phyloP scores from a whole-genome alignment of 1,140 invertebrate genomes.

The Pseudomyrmex concolor region DNA sequence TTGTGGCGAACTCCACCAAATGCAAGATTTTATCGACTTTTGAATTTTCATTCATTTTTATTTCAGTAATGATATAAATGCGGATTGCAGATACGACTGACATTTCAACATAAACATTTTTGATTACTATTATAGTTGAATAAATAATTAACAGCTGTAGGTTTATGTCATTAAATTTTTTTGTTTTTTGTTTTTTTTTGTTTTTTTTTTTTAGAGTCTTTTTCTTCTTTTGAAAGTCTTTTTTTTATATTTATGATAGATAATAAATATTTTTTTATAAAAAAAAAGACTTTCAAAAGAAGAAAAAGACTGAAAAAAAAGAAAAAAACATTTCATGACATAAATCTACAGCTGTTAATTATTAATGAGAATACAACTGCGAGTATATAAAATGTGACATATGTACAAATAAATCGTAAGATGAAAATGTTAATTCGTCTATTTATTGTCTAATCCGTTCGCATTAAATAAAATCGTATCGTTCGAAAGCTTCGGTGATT shows the following conservation, averaged over 20 bases:
- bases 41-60: conserved; percentile 1
- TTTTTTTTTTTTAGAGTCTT: neutral
- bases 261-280: neutral
- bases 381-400: neutral
- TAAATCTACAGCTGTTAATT: no score
- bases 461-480: conserved; percentile 34
- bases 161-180: neutral
- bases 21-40: neutral
- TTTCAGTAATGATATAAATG: neutral
- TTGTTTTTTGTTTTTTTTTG: neutral
- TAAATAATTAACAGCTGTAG: neutral
- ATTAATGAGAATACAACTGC: neutral
- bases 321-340: no score
- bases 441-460: neutral
- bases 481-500: conserved; percentile 1
- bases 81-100: no score
- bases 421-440: neutral
- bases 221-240: no score
- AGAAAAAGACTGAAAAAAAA: no score
- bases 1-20: neutral
- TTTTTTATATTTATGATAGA: neutral
- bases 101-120: neutral
- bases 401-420: neutral
- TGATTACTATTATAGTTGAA: neutral
- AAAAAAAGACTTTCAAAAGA: no score